These are phyloP conservation scores for Scopus umbretta DNA, from an alignment of 2,113 vertebrate genomes.

Conservation along the genomic window DNA sequence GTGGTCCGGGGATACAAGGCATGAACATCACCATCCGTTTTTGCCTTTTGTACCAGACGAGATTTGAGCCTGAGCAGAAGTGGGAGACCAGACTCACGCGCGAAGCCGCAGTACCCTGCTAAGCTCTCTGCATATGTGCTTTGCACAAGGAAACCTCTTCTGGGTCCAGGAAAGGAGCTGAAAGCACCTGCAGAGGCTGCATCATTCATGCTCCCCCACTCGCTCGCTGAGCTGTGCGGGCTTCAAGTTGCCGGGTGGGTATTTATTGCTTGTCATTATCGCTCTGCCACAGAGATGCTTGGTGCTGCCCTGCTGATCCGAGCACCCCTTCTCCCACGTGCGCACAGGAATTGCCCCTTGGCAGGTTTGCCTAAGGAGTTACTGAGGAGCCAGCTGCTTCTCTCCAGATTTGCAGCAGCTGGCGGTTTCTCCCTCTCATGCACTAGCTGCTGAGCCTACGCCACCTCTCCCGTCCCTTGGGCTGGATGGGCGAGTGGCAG, in stretches of 20 bases:
- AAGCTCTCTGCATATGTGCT: not conserved
- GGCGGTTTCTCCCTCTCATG: not conserved
- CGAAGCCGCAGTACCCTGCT: not conserved
- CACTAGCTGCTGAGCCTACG: not conserved
- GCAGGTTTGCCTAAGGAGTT: not conserved
- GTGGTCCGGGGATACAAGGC: not conserved
- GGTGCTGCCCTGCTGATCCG: not conserved
- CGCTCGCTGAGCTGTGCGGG: not conserved
- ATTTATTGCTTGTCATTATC: not conserved
- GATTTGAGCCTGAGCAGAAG: not conserved
- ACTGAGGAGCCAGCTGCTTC: not conserved
- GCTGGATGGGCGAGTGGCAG: not conserved
- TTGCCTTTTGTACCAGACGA: not conserved
- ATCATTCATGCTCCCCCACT: not conserved
- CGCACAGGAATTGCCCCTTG: not conserved
- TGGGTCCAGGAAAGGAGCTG: not conserved
- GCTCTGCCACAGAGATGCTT: not conserved
- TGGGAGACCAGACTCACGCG: fast-evolving
- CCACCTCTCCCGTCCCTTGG: not conserved
- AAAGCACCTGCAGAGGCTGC: not conserved
- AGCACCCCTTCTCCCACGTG: not conserved
- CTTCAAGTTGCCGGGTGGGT: not conserved
- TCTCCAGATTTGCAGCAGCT: not conserved
- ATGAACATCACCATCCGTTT: not conserved
- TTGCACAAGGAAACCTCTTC: not conserved